Evolutionary conservation across 1,140 invertebrate species (phyloP), one percentile per base, ranked within the genome.

Genomic region (Cryptotermes secundus): DNA sequence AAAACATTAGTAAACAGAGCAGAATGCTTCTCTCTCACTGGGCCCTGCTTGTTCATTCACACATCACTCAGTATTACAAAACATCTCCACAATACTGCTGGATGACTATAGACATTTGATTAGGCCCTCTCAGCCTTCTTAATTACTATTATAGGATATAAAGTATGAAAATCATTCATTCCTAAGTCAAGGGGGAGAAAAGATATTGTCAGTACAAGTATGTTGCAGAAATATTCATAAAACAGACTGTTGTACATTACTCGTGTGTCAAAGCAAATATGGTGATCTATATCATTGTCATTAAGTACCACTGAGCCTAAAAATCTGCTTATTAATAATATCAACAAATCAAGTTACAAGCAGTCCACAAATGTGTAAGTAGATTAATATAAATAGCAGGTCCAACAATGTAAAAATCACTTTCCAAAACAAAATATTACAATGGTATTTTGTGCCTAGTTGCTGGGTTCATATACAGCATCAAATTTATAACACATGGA

Each of bases 21-120:
- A 72, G 26, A 72, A 72, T 72, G n/a, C 3, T 72, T 72, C 2
- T 72, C 53, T 22, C 7, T 19, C n/a, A 72, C 59, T 72, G 59
- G n/a, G 59, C 10, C n/a, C 59, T 31, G 26, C 26, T 31, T 31
- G 6, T 31, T 31, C 59, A 26, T 72, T 31, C 59, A n/a, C 59
- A 72, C n/a, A 31, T 72, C 59, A 72, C n/a, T 31, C n/a, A 72
- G n/a, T 72, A 72, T 72, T 59, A 59, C 53, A 72, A 72, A 72
- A 31, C 26, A 72, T n/a, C 59, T 72, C 59, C 19, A 72, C 9
- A 72, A 59, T 72, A 72, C 59, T 72, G 59, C 59, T 31, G n/a
- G 26, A 72, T 72, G 59, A 72, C 59, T 72, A 72, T n/a, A 10
- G 59, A 72, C n/a, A 31, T 72, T 72, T 72, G 59, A 1, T 72